Percentiles rank a stretch among this genome's conserved stretches.
Conservation (phyloP, 1,140 invertebrate genomes). For the Macrosteles quadrilineatus region DNA sequence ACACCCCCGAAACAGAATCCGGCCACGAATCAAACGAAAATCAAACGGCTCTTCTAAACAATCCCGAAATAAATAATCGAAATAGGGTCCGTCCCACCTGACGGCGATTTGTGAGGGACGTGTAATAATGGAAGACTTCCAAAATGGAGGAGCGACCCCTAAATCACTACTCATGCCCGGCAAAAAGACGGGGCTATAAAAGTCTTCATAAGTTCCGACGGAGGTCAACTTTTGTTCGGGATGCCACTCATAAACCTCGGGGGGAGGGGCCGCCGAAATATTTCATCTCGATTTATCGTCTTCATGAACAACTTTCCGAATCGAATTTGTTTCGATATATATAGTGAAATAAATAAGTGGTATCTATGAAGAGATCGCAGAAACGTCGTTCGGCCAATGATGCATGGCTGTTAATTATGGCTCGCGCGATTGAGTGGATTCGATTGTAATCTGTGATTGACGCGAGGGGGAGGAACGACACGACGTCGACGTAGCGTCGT, state of each 20-base stretch:
- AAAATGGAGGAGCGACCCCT: slow-evolving; percentile 36
- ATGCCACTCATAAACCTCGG: slow-evolving; percentile 34
- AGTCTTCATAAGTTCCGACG: slow-evolving; percentile 34
- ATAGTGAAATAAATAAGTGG: slow-evolving; percentile 5
- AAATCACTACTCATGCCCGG: slow-evolving; percentile 31
- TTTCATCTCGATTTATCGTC: slow-evolving; percentile 31
- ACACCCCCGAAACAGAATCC: background rate
- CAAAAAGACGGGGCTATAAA: slow-evolving; percentile 36
- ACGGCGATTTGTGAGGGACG: slow-evolving; percentile 14
- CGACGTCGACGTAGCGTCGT: too few species aligned
- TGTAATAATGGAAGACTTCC: slow-evolving; percentile 38
- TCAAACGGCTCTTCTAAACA: slow-evolving; percentile 20
- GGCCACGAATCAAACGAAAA: background rate
- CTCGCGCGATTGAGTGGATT: too few species aligned
- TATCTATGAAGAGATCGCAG: too few species aligned
- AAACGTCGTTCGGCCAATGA: too few species aligned
- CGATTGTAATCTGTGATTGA: too few species aligned
- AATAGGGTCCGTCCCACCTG: slow-evolving; percentile 18
- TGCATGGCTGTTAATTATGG: too few species aligned
- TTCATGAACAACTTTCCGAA: slow-evolving; percentile 30
- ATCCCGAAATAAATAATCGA: slow-evolving; percentile 11
- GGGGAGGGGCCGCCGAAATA: slow-evolving; percentile 15
- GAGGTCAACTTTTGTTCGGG: slow-evolving; percentile 28
- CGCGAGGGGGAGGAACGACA: too few species aligned
- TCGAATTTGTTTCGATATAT: slow-evolving; percentile 29